phyloP scores from a whole-genome alignment of 2,888 invertebrate species.

The Sussaba pulchella region DNA sequence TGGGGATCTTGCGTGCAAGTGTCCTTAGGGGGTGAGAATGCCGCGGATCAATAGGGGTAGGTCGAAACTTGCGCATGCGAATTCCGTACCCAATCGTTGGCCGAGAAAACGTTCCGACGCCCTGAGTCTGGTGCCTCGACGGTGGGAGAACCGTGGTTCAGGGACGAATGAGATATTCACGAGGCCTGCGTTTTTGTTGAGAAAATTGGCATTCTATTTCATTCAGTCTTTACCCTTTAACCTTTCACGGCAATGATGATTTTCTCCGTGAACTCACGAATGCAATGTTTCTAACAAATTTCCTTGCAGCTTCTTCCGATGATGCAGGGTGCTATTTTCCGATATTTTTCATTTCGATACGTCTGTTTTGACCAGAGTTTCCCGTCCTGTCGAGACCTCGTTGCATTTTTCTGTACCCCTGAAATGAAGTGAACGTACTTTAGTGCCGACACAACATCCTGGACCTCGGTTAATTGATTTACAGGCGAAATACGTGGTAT shows the following conservation, averaged over 20 bases:
- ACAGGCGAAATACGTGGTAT: conserved; percentile 44
- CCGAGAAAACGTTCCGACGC: conserved; percentile 76
- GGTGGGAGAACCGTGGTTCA: conserved; percentile 73
- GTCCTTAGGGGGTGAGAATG: conserved; percentile 74
- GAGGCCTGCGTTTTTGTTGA: conserved; percentile 53
- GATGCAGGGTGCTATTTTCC: conserved; percentile 3
- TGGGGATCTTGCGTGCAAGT: conserved; percentile 80
- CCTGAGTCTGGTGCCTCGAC: conserved; percentile 71
- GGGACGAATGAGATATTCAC: conserved; percentile 73
- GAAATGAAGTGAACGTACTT: conserved; percentile 26
- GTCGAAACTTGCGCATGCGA: conserved; percentile 79
- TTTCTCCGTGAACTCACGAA: neutral
- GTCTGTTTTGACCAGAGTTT: conserved; percentile 11
- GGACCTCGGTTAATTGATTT: conserved; percentile 60
- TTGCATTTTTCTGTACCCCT: conserved; percentile 11
- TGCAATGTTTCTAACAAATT: too few relatives aligned
- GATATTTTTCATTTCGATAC: conserved; percentile 30
- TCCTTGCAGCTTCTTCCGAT: conserved; percentile 27
- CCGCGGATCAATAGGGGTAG: conserved; percentile 80
- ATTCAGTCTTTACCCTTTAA: neutral
- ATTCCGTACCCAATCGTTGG: conserved; percentile 75
- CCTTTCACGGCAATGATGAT: neutral
- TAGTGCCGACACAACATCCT: conserved; percentile 20
- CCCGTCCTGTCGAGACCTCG: conserved; percentile 12
- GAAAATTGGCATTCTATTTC: conserved; percentile 1